Evolutionary conservation across 2,888 invertebrate genomes (phyloP), one percentile per base, ranked within the genome.

Genomic region (Agapostemon virescens): DNA sequence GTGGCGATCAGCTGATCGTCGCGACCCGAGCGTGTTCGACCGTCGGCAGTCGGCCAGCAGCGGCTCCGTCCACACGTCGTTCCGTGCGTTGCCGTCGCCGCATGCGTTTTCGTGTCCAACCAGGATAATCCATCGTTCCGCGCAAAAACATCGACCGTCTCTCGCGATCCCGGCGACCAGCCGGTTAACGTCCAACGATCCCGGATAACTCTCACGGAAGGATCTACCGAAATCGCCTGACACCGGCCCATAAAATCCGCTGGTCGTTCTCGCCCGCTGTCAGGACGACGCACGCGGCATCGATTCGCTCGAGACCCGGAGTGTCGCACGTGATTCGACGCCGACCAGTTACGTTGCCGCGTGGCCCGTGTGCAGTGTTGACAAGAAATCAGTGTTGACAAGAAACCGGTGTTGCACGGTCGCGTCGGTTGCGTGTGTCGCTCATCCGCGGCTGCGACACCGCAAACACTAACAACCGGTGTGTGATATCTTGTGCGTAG

Each of bases 1-100:
- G 90, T 91, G 91, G 88, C 90, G 89, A 92, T 92, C 92, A 92
- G 92, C 92, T 92, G 92, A 91, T 91, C 89, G 87, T 79, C 70
- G 84, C 67, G 77, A 69, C 30, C 70, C 74, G 80, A 82, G 83
- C 77, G 81, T 69, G 81, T 83, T 81, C 84, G 84, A 80, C 75
- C 79, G 82, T 83, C 85, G 88, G 81, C 85, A 85, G 83, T 85
- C 86, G 86, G 85, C 85, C 85, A 88, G 70, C 82, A 85, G 83
- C 87, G 84, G 85, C 80, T 74, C 72, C 82, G 81, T 84, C 79
- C 85, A 84, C 77, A 80, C 64, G 55, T 79, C 74, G 79, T 83
- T 76, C 69, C 69, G 77, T 68, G 74, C 74, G 77, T 33, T 20
- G 79, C 80, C 20, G 42, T 74, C 67, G 66, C 79, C 72, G 83